Conservation (phyloP, 1,140 invertebrate species). For the Coelopa frigida region DNA sequence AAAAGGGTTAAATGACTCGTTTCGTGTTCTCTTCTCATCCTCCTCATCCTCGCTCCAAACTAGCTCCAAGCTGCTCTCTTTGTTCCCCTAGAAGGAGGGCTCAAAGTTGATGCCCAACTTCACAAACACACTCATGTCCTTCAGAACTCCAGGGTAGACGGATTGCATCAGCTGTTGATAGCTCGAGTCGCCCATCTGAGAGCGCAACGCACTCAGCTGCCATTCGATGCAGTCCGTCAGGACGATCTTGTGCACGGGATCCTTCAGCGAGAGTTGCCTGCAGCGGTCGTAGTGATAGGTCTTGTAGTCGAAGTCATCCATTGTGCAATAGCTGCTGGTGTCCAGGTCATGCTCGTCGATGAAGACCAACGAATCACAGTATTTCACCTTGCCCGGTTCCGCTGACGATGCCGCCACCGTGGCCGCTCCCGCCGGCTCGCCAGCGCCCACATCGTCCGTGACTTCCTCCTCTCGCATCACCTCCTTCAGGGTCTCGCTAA, state of each 20-base stretch:
- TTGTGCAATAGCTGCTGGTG: conserved; percentile 16
- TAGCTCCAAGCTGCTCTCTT: too few species aligned
- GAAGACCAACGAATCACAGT: conserved; percentile 37
- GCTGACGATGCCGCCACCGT: too few species aligned
- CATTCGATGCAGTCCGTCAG: conserved; percentile 60
- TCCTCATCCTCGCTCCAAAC: too few species aligned
- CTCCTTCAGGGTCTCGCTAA: conserved; percentile 81
- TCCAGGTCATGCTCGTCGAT: conserved; percentile 38
- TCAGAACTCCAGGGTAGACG: conserved; percentile 58
- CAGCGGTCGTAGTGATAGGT: conserved; percentile 48
- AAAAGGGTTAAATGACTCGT: too few species aligned
- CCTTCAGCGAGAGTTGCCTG: conserved; percentile 53
- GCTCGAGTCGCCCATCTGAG: conserved; percentile 56
- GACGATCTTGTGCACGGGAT: conserved; percentile 65
- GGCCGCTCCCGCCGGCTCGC: conserved; percentile 4
- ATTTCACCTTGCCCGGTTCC: conserved; percentile 16
- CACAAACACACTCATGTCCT: conserved; percentile 52
- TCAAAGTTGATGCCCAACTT: conserved; percentile 15
- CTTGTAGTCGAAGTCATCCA: conserved; percentile 34
- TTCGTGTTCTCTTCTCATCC: too few species aligned
- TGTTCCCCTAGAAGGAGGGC: too few species aligned
- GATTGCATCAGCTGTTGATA: conserved; percentile 65
- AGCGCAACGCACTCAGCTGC: conserved; percentile 53
- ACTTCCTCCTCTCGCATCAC: conserved; percentile 61
- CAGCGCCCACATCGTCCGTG: conserved; percentile 1